Percentiles rank a stretch among this genome's conserved stretches.
These are phyloP conservation scores for Myrmecophaga tridactyla DNA, from an alignment of 2,113 vertebrate genomes.

Conservation along the genomic window DNA sequence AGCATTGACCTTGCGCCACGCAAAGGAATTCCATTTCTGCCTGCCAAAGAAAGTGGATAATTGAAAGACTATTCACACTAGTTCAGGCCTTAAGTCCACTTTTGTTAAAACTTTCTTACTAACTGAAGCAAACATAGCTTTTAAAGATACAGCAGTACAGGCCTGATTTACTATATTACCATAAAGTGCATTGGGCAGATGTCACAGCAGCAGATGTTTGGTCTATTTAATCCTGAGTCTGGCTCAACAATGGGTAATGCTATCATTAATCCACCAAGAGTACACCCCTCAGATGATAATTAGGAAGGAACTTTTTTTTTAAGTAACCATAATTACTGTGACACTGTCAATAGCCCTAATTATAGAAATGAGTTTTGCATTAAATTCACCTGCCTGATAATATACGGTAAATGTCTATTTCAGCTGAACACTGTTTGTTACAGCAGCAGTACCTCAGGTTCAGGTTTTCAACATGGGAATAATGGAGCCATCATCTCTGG, in stretches of 20 bases:
- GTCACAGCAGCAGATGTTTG: constrained; percentile 64
- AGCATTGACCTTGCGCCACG: constrained; percentile 8
- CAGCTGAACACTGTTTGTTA: constrained; percentile 41
- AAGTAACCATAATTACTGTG: constrained; percentile 65
- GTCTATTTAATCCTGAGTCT: constrained; percentile 57
- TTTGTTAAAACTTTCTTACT: constrained; percentile 16
- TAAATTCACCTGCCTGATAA: constrained; percentile 61
- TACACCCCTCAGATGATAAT: constrained; percentile 55
- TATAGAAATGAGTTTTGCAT: constrained; percentile 68
- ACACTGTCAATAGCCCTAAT: constrained; percentile 67
- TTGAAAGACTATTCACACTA: not conserved
- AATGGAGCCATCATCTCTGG: constrained; percentile 28
- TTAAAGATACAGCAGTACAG: constrained; percentile 48
- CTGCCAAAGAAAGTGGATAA: constrained; percentile 18
- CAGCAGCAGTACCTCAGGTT: not conserved
- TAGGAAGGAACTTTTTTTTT: constrained; percentile 44
- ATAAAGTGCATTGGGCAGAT: not conserved
- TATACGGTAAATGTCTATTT: constrained; percentile 54
- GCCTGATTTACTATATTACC: constrained; percentile 33
- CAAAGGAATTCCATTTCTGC: constrained; percentile 19
- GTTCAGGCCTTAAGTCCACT: not conserved
- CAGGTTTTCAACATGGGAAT: constrained; percentile 6
- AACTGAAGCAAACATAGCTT: constrained; percentile 31
- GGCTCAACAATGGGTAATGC: constrained; percentile 41
- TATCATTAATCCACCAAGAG: constrained; percentile 61